These are phyloP conservation scores for Cepaea hortensis DNA, from an alignment of 2,888 invertebrate genomes.

Conservation along the genomic window DNA sequence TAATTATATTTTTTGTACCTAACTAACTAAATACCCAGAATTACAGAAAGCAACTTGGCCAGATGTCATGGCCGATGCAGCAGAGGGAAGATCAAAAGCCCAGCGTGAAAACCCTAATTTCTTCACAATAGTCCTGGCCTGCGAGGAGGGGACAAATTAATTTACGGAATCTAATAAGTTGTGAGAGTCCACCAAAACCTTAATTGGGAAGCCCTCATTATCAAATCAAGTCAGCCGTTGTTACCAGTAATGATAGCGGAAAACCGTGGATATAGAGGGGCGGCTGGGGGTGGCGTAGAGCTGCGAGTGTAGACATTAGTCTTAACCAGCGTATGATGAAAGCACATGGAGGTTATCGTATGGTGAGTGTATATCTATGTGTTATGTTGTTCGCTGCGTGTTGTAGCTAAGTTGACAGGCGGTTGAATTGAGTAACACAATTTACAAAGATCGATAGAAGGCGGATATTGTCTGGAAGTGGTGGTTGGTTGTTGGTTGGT, in stretches of 20 bases:
- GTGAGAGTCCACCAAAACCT: conserved; percentile 12
- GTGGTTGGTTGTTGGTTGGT: too few species aligned
- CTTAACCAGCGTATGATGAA: neutral
- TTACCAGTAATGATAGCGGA: conserved; percentile 40
- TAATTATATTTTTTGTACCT: neutral
- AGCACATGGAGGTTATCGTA: too few species aligned
- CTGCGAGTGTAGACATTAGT: neutral
- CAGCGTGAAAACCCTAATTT: conserved; percentile 15
- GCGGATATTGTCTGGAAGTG: too few species aligned
- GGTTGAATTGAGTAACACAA: too few species aligned
- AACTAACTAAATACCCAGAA: conserved; percentile 12
- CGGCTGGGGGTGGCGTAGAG: neutral
- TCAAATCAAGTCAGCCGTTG: conserved; percentile 46
- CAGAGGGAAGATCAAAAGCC: conserved; percentile 35
- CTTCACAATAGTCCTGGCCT: conserved; percentile 5
- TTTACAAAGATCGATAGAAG: too few species aligned
- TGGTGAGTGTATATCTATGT: too few species aligned
- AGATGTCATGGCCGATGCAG: conserved; percentile 32
- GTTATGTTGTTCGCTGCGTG: too few species aligned
- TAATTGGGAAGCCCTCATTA: conserved; percentile 49
- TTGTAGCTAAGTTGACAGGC: too few species aligned
- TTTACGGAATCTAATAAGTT: conserved; percentile 45
- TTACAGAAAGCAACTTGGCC: conserved; percentile 36
- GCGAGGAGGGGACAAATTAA: conserved; percentile 38
- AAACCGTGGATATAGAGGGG: neutral